These are phyloP conservation scores for Taeniopygia guttata DNA, from an alignment of 2,797 vertebrate genomes.

Conservation along the genomic window DNA sequence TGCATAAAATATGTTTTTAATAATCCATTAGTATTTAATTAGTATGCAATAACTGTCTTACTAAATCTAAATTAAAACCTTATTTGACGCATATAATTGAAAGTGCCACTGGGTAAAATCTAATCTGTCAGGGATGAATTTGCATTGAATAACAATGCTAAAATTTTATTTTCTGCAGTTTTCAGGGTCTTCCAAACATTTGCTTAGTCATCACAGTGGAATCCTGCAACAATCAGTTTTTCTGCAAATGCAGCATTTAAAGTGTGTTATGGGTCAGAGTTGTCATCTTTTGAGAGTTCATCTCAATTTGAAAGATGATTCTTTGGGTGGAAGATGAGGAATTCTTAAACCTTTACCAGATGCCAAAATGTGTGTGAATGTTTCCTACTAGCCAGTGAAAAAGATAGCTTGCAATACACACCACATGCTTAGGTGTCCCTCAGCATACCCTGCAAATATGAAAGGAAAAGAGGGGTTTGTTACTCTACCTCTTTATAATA, in stretches of 20 bases:
- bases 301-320: slow-evolving; percentile 34
- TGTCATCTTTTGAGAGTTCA: slow-evolving; percentile 43
- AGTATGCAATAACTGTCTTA: slow-evolving; percentile 71
- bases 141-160: slow-evolving; percentile 33
- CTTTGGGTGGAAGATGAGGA: neutral
- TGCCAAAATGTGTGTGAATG: neutral
- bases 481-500: neutral
- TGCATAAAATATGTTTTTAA: slow-evolving; percentile 70
- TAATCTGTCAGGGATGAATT: slow-evolving; percentile 59
- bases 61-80: slow-evolving; percentile 71
- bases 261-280: slow-evolving; percentile 33
- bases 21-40: slow-evolving; percentile 71
- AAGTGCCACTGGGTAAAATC: slow-evolving; percentile 68
- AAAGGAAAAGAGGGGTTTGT: neutral
- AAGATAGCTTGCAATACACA: neutral
- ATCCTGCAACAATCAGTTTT: slow-evolving; percentile 43
- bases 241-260: slow-evolving; percentile 44
- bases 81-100: slow-evolving; percentile 68
- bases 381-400: neutral
- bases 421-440: neutral
- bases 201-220: slow-evolving; percentile 41
- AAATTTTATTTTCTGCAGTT: slow-evolving; percentile 47
- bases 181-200: slow-evolving; percentile 39
- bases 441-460: neutral
- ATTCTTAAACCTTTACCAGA: slow-evolving; percentile 45